phyloP scores from a whole-genome alignment of 2,888 invertebrate genomes.

The Tetranychus truncatus region DNA sequence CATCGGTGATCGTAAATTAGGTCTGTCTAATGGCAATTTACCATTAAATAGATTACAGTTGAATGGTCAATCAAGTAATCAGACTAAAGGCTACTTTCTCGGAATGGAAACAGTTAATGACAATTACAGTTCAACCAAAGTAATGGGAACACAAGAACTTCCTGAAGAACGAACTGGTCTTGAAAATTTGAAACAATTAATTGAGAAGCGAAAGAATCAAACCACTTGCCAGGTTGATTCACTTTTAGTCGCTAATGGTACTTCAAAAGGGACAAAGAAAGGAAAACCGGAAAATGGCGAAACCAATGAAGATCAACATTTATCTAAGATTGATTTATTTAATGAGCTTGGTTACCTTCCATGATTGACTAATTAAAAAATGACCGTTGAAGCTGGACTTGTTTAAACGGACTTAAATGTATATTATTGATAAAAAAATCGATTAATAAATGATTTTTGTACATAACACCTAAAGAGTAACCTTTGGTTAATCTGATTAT shows the following conservation, averaged over 20 bases:
- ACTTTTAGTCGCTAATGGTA: not conserved
- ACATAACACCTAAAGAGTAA: too few relatives aligned
- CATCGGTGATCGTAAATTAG: not conserved
- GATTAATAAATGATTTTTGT: too few relatives aligned
- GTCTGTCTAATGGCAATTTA: not conserved
- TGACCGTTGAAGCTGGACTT: not conserved
- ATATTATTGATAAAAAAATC: too few relatives aligned
- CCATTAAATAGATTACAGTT: not conserved
- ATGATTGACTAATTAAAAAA: not conserved
- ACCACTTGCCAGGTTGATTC: not conserved
- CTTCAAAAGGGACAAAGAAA: not conserved
- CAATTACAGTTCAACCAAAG: not conserved
- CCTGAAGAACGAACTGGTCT: not conserved
- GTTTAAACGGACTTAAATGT: too few relatives aligned
- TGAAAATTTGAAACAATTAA: not conserved
- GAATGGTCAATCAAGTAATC: not conserved
- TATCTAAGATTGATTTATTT: not conserved
- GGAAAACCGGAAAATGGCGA: not conserved
- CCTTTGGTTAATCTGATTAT: not conserved
- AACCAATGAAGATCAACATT: not conserved
- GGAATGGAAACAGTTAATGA: not conserved
- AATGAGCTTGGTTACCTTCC: conserved; percentile 3
- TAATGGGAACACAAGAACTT: conserved; percentile 3
- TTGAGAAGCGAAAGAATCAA: not conserved
- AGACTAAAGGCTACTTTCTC: not conserved